Conservation (phyloP, 2,113 vertebrate genomes). For the Grus americana region DNA sequence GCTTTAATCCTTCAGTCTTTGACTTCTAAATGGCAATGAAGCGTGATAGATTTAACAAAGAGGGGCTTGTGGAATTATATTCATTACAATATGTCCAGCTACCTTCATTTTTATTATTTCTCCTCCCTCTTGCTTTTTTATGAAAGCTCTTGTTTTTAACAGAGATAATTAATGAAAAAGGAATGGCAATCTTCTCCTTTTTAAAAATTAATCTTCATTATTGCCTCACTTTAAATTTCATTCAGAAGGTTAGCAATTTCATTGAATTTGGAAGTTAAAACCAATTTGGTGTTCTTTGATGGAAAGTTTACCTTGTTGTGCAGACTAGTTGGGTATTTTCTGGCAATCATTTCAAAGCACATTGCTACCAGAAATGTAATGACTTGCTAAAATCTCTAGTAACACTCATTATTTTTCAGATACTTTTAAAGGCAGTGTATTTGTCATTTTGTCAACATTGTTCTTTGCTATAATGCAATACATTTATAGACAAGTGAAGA, state of each 20-base stretch:
- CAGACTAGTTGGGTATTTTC: neutral
- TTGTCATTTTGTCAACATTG: neutral
- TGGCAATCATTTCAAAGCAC: neutral
- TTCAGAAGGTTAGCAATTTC: neutral
- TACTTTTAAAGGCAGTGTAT: neutral
- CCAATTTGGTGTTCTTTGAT: neutral
- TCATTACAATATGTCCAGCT: neutral
- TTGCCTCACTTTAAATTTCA: slow-evolving; percentile 8
- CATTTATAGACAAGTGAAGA: neutral
- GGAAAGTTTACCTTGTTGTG: neutral
- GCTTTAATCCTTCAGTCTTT: neutral
- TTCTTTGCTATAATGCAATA: neutral
- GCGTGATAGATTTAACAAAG: neutral
- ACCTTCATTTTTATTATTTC: neutral
- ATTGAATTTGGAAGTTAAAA: neutral
- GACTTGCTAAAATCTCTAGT: neutral
- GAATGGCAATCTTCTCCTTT: neutral
- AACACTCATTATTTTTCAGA: neutral
- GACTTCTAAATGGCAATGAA: slow-evolving; percentile 14
- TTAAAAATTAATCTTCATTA: neutral
- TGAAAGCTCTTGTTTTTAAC: neutral
- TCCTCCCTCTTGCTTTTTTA: neutral
- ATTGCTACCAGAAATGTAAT: neutral
- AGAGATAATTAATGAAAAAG: neutral
- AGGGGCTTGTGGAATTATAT: neutral